These are phyloP conservation scores for Miichthys miiuy DNA, from an alignment of 2,797 vertebrate genomes.

Conservation along the genomic window DNA sequence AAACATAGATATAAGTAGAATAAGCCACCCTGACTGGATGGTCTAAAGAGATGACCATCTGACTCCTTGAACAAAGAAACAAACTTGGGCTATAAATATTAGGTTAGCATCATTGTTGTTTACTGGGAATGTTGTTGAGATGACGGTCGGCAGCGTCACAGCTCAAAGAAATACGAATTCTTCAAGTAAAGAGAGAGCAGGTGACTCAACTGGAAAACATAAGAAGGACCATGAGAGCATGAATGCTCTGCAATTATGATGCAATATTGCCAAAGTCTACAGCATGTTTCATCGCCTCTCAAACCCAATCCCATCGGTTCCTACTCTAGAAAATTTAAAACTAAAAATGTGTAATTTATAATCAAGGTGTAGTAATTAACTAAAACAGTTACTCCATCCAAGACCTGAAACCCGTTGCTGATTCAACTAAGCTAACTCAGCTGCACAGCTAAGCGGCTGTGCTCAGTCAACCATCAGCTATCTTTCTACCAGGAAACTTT, in stretches of 20 bases:
- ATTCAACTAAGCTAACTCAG: no score
- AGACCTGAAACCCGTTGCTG: no score
- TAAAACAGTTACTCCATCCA: no score
- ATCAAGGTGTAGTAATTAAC: no score
- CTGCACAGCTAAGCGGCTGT: no score
- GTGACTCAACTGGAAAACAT: neutral
- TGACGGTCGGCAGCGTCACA: neutral
- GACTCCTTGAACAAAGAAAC: neutral
- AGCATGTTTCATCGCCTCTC: no score
- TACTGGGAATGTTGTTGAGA: neutral
- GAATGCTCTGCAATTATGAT: neutral
- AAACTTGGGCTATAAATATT: neutral
- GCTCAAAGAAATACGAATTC: neutral
- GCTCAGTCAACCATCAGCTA: no score
- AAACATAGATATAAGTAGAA: neutral
- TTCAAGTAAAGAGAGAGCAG: neutral
- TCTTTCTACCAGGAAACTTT: no score
- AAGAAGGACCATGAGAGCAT: neutral
- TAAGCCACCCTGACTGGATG: neutral
- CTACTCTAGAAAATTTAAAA: no score
- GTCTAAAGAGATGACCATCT: neutral
- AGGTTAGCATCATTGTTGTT: neutral
- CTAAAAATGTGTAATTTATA: no score
- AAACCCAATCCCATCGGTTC: no score
- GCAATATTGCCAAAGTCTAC: no score